Evolutionary conservation across 2,888 invertebrate species (phyloP).

Genomic region (Chrysopilus asiliformis): DNA sequence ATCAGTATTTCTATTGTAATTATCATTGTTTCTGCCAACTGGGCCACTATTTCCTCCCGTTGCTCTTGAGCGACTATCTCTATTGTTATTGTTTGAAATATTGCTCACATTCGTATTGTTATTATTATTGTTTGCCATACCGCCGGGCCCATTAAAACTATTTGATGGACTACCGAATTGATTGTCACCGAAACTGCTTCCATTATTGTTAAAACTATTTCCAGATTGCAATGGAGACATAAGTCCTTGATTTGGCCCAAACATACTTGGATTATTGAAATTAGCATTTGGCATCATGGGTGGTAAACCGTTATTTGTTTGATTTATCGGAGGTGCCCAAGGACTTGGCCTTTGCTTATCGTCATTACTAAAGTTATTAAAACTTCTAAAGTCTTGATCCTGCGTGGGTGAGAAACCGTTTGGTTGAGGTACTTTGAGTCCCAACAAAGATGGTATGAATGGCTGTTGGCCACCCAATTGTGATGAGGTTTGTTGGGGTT

Average conservation of each 20-base stretch:
- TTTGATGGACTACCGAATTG: constrained; percentile 6
- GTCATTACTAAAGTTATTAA: constrained; percentile 12
- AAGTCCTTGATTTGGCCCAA: neutral
- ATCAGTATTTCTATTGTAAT: constrained; percentile 7
- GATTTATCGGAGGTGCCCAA: constrained; percentile 13
- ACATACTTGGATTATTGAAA: neutral
- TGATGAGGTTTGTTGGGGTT: neutral
- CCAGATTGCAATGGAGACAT: constrained; percentile 2
- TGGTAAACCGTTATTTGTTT: constrained; percentile 10
- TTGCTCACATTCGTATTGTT: constrained; percentile 1
- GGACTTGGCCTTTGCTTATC: constrained; percentile 9
- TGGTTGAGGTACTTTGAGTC: constrained; percentile 26
- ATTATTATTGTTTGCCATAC: neutral
- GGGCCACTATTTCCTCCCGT: constrained; percentile 12
- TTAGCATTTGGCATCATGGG: neutral
- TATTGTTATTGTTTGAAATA: constrained; percentile 3
- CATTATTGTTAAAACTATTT: constrained; percentile 5
- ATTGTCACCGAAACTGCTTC: constrained; percentile 10
- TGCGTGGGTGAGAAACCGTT: constrained; percentile 8
- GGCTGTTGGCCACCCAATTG: constrained; percentile 18
- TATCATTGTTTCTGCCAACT: constrained; percentile 11
- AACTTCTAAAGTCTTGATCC: constrained; percentile 13
- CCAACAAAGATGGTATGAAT: constrained; percentile 26
- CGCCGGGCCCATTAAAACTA: constrained; percentile 5
- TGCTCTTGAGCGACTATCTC: constrained; percentile 16